A percentile compares a stretch with the other conserved stretches of the same genome.
phyloP scores from a whole-genome alignment of 2,113 vertebrate species.

The Pollachius pollachius region DNA sequence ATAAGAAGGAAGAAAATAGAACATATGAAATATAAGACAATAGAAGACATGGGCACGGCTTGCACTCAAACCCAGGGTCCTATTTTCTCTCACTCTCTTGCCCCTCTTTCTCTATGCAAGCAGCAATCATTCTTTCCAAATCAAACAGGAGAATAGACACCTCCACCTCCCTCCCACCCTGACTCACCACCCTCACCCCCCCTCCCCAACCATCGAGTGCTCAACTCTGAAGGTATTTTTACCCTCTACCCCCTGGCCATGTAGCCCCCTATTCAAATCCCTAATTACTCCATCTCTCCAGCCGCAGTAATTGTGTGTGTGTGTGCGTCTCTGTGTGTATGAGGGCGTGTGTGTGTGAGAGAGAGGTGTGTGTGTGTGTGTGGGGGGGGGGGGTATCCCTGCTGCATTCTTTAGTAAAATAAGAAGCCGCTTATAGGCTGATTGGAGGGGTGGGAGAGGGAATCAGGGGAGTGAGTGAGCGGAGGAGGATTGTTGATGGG shows the following conservation, averaged over 20 bases:
- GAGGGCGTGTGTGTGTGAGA: neutral
- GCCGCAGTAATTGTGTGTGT: neutral
- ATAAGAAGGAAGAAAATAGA: neutral
- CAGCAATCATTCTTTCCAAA: slow-evolving; percentile 36
- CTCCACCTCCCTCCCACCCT: slow-evolving; percentile 22
- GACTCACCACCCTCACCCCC: neutral
- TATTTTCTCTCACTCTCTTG: slow-evolving; percentile 1
- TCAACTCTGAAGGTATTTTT: neutral
- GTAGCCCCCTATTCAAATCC: neutral
- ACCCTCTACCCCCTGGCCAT: neutral
- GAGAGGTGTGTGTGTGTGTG: neutral
- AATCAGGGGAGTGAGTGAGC: slow-evolving; percentile 15
- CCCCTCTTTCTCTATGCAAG: neutral
- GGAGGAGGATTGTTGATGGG: neutral
- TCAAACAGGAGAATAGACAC: slow-evolving; percentile 21
- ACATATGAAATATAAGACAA: neutral
- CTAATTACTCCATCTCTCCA: slow-evolving; percentile 16
- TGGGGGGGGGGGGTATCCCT: neutral
- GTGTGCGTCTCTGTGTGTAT: neutral
- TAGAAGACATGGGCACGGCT: no score
- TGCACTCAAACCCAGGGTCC: slow-evolving; percentile 23
- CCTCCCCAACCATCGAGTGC: no score
- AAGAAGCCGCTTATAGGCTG: slow-evolving; percentile 7
- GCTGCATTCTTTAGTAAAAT: slow-evolving; percentile 26
- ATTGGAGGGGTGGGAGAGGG: slow-evolving; percentile 10